Evolutionary conservation across 2,113 vertebrate genomes (phyloP).

Genomic region (Phylloscopus whistleri): DNA sequence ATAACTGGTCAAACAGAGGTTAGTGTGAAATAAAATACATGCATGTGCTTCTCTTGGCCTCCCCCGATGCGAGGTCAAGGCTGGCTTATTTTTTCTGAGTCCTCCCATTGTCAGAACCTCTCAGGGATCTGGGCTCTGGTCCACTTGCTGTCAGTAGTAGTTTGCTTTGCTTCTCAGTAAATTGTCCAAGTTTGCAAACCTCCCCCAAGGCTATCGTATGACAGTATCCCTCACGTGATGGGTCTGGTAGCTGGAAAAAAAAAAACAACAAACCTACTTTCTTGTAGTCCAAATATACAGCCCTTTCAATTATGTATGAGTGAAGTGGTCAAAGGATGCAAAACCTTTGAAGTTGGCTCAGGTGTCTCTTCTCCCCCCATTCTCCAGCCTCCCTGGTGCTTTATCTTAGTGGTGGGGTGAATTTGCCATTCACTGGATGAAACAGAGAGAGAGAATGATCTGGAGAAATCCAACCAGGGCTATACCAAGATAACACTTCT

Average conservation of each 20-base stretch:
- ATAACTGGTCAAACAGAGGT: constrained; percentile 40
- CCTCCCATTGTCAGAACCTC: constrained; percentile 1
- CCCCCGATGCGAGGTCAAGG: not conserved
- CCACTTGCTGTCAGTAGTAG: constrained; percentile 13
- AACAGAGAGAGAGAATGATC: not conserved
- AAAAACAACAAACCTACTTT: not conserved
- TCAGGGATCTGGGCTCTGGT: not conserved
- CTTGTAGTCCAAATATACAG: not conserved
- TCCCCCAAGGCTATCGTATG: not conserved
- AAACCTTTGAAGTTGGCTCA: not conserved
- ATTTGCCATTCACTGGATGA: not conserved
- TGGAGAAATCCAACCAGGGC: not conserved
- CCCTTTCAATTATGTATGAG: not conserved
- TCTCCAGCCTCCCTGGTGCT: not conserved
- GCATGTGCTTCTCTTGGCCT: not conserved
- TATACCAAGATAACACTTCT: not conserved
- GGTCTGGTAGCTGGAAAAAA: not conserved
- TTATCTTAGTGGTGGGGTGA: not conserved
- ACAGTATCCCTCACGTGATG: not conserved
- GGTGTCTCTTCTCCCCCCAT: not conserved
- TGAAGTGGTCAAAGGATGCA: not conserved
- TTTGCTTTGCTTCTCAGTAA: constrained; percentile 16
- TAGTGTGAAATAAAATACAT: constrained; percentile 40
- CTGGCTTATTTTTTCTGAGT: constrained; percentile 39
- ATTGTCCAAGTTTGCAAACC: not conserved